Conservation (phyloP, 2,113 vertebrate genomes). For the Forbesichthys papilliferus region DNA sequence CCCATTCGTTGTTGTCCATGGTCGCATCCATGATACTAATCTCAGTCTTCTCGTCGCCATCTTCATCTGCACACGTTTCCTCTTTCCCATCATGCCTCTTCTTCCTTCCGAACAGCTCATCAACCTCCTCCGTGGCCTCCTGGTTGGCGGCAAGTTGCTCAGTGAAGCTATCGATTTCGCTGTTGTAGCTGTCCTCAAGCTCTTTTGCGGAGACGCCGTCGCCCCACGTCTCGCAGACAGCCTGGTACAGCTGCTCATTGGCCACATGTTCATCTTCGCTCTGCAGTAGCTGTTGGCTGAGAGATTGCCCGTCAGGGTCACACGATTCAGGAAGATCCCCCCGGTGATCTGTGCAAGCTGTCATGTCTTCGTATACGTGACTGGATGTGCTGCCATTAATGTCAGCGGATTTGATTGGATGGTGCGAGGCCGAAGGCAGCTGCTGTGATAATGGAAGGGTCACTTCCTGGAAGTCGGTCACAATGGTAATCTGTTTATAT, state of each 20-base stretch:
- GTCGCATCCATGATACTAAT: conserved; percentile 80
- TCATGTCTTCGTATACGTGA: too few relatives aligned
- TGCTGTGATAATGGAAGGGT: background rate
- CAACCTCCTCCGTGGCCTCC: background rate
- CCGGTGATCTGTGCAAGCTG: background rate
- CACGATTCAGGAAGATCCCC: background rate
- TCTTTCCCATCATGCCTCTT: conserved; percentile 16
- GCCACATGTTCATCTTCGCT: background rate
- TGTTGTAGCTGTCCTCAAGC: conserved; percentile 42
- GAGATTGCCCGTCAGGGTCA: background rate
- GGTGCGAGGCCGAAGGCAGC: background rate
- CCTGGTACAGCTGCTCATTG: background rate
- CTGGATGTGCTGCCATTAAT: background rate
- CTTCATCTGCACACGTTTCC: background rate
- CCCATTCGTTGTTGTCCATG: conserved; percentile 79
- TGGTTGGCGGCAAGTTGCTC: background rate
- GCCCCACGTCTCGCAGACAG: conserved; percentile 12
- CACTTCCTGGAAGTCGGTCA: background rate
- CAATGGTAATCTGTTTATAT: background rate
- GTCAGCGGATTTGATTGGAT: background rate
- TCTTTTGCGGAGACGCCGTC: conserved; percentile 43
- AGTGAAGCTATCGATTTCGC: background rate
- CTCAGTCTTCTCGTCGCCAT: conserved; percentile 60
- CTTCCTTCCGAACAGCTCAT: conserved; percentile 2
- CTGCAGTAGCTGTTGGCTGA: background rate